Evolutionary conservation across 2,888 invertebrate species (phyloP), one percentile per base, ranked within the genome.

Genomic region (Cantharis rustica): DNA sequence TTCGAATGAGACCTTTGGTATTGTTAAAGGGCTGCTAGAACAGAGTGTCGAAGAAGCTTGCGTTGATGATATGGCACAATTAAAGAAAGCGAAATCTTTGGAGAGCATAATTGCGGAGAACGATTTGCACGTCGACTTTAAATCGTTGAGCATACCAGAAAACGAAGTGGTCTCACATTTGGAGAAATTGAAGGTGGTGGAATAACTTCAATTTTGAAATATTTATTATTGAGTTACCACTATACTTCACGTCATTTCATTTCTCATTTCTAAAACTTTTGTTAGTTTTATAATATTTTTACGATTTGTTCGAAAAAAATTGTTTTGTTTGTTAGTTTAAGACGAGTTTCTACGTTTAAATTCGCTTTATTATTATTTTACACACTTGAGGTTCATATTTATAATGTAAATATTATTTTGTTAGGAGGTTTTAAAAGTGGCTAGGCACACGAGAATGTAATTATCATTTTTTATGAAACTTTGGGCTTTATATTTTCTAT

Each of bases 131-230:
- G 73, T 76, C 16, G 77, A 77, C 68, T 64, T 77, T 64, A 76
- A 68, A 47, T 69, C 74, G 68, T 3, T 81, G 26, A 75, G 68
- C 31, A 73, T 79, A 75, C 90, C 90, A 5, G 92, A 92, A 81
- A 89, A 92, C 88, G 92, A 92, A 80, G 89, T 91, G 83, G 91
- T 92, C 68, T 92, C 92, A 10, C 91, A 90, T 79, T 92, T 92
- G 84, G 91, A 92, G 85, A 92, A 92, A 84, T 85, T 92, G 73
- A 91, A 90, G 86, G 91, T 92, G 75, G 90, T 89, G 81, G 92
- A 92, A 79, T 87, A 83, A 83, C 17, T 20, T n/a, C 23, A 7
- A 47, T 47, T 47, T n/a, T 47, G 47, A 47, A 47, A n/a, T 47
- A 47, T 47, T 47, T 47, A 47, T 47, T 47, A n/a, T 47, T 47